Base-by-base conservation (phyloP, 2,888 invertebrate species). In the Cryptus viduatorius region DNA sequence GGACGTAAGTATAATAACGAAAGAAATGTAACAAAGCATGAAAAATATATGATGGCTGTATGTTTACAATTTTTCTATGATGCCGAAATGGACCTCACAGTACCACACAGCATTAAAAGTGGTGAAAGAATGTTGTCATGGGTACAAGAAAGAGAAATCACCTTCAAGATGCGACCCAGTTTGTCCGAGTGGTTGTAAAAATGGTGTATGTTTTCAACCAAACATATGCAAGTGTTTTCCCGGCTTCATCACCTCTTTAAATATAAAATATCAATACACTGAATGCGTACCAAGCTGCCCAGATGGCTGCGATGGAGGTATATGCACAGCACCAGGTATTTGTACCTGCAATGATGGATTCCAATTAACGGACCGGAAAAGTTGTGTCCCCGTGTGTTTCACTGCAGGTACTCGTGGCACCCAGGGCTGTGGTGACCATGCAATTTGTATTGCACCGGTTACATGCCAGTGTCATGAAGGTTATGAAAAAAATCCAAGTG, bases 261-360 rank as follows among this genome's bases (percentile, higher is more conserved):
- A 73, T 19, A 10, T n/a, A 29, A 10, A 8, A 5, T 61, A 16
- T n/a, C 42, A 31, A 14, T 42, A 31, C n/a, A 64, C 67, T 7
- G 53, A 84, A 53, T 94, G 94, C 82, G 75, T 81, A 7, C 93
- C 94, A 0, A 73, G 90, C 5, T 94, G 94, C 84, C 67, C 86
- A 0, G 79, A 84, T 24, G 88, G 89, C 1, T 94, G 94, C 86
- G 61, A 91, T 24, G 94, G 94, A 84, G 94, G 94, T 3, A 92
- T 92, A 78, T 95, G 95, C 79, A 93, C 94, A 50, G 93, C 91
- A 1, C 92, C 93, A 7, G 87, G 92, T 42, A 73, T 48, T 2
- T 94, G 94, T 79, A 73, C 86, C 7, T 91, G 90, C 67, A 4
- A 59, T 24, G 24, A 88, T 44, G 94, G 94, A 1, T 94, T 94